Base-by-base conservation (phyloP, 2,113 vertebrate species). In the Egretta garzetta region DNA sequence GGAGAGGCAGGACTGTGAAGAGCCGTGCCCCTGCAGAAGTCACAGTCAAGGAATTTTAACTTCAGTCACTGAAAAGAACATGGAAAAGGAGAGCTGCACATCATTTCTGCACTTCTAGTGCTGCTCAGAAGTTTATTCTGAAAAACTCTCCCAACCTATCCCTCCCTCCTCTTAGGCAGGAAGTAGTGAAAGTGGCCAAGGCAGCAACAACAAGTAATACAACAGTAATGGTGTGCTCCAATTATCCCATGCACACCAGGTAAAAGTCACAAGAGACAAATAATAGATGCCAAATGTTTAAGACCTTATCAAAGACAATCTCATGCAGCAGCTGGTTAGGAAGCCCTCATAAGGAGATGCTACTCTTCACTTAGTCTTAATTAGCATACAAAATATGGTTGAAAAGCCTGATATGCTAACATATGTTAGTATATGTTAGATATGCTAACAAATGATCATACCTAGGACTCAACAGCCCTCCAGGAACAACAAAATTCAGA, bases 131-230 rank as follows among this genome's bases (percentile, higher is more conserved):
- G 24, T 66, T 90, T 45, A 52, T 41, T 68, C n/a, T 49, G 21
- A 43, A 83, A 66, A 12, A 79, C 1, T 3, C 1, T 3, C 11
- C 2, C 15, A 68, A 18, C 1, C 2, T n/a, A 80, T 30, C 24
- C 23, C 28, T 35, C 23, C 62, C 72, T 56, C 14, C 49, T 58
- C n/a, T n/a, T 52, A 47, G 56, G 28, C 30, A 75, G 35, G 33
- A 56, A 39, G 28, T 8, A 55, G 28, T 37, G 67, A 33, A 86
- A 89, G 30, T 30, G n/a, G 73, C 35, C 0, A 0, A 85, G n/a
- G 47, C 39, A 93, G 56, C 37, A 87, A 37, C 2, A 8, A 67
- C n/a, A 86, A 12, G 6, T 35, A 52, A 71, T 16, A 19, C 37
- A 72, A 2, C 11, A 33, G 60, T 24, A 92, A 64, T 5, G 7